phyloP scores from a whole-genome alignment of 2,113 vertebrate genomes.

The Rissa tridactyla region DNA sequence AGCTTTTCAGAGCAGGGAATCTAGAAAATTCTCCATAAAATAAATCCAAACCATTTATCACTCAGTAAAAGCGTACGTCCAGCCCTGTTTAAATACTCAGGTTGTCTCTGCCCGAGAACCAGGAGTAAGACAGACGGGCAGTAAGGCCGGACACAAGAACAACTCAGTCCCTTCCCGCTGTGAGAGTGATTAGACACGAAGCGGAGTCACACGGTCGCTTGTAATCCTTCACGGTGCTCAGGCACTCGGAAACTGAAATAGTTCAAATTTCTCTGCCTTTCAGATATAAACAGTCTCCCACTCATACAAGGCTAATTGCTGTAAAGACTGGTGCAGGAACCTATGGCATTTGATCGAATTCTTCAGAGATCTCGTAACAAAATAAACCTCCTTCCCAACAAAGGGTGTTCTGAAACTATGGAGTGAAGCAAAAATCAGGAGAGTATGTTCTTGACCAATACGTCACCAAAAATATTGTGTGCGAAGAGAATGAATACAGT shows the following conservation, averaged over 20 bases:
- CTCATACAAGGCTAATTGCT: slow-evolving; percentile 21
- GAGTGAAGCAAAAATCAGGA: background rate
- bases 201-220: slow-evolving; percentile 12
- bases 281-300: slow-evolving; percentile 39
- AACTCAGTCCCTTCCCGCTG: background rate
- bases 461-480: background rate
- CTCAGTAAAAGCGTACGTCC: background rate
- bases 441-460: background rate
- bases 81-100: background rate
- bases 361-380: background rate
- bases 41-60: slow-evolving; percentile 13
- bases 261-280: slow-evolving; percentile 5
- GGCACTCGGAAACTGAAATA: slow-evolving; percentile 32
- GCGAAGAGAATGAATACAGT: slow-evolving; percentile 20
- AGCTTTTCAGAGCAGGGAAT: background rate
- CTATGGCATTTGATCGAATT: background rate
- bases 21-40: background rate
- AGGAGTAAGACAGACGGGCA: background rate
- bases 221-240: background rate
- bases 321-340: background rate
- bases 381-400: background rate
- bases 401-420: background rate
- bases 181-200: slow-evolving; percentile 27
- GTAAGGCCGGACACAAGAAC: background rate
- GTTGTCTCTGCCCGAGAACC: background rate